Base-by-base conservation (phyloP, 2,113 vertebrate species). In the Rousettus leschenaultii region DNA sequence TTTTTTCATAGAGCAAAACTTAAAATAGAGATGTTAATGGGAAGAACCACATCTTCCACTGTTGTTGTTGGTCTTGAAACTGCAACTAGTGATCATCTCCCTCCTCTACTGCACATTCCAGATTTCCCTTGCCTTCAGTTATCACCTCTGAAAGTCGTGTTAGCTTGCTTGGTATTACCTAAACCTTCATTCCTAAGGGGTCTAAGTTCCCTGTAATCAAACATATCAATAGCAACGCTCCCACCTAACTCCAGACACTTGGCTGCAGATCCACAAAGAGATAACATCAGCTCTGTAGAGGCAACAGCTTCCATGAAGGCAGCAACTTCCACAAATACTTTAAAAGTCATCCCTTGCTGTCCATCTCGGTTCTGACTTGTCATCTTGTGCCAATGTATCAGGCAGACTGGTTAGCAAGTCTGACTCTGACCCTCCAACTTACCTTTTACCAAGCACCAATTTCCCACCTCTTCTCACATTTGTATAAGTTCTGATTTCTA, bases 281-380 rank as follows among this genome's bases (percentile, higher is more conserved):
- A 14, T 24, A 65, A 7, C 3, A 33, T 78, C 28, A 43, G 3
- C 9, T 55, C 48, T 43, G 7, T 48, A 71, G 40, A n/a, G 18
- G 30, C 5, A 55, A 66, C 33, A 79, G 13, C 63, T 43, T 78
- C 19, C 30, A 61, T 7, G 7, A 38, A 28, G 18, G 15, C 19
- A 82, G 38, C 1, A 11, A 16, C 30, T 66, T 61, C 18, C 59
- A 66, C 6, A 45, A 6, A 26, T 5, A 33, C 28, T n/a, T 79
- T 24, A 43, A 26, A 48, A 40, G 6, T 8, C 2, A 0, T 13
- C 6, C 7, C 12, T 43, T 28, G 16, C 3, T n/a, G 43, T n/a
- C 43, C 85, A n/a, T 6, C 12, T 22, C 22, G 19, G 2, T 30
- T 79, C 57, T 45, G 16, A 9, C 19, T 7, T 35, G 18, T 38